Evolutionary conservation across 2,113 vertebrate genomes (phyloP), one percentile per base, ranked within the genome.

Genomic region (Stigmatopora argus): DNA sequence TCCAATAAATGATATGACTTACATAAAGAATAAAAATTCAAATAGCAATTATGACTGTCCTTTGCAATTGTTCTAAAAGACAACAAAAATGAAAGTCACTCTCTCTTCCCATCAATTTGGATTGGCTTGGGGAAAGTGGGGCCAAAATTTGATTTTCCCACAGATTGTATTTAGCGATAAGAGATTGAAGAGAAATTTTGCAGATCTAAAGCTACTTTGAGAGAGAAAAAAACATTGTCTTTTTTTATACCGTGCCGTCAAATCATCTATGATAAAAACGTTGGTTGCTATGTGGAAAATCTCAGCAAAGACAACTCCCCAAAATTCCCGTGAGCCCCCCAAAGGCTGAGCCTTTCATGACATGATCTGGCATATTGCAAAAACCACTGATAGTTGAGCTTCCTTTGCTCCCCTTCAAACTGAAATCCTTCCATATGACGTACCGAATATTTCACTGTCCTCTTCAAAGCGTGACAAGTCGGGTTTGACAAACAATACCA

Each of bases 361-460:
- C 14, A 13, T 61, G 59, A 61, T 61, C n/a, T 45, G 59, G 11
- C n/a, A 61, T 61, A 26, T 46, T 1, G n/a, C 41, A 8, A 61
- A 23, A 23, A 12, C 41, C 5, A 5, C 58, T 44, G 59, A 23
- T 45, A 15, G 19, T 61, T 45, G 21, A 45, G 12, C 38, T 45
- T 61, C 59, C 23, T 61, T 45, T 45, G 41, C 59, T 45, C 35
- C 11, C 35, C 34, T 59, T 59, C 58, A 61, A 55, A 21, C 13
- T 1, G n/a, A 45, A 19, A 5, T 21, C 12, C 44, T 61, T 61
- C n/a, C 21, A 14, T 13, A 61, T 14, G 14, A 18, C 11, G 2
- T 3, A 56, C 23, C 21, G 23, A 61, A 61, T 45, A 61, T 15
- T 21, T 45, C 59, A 23, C 19, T 1, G 41, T 23, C 38, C 59